Base-by-base conservation (phyloP, 2,888 invertebrate genomes). In the Drosophila nigritarsus region DNA sequence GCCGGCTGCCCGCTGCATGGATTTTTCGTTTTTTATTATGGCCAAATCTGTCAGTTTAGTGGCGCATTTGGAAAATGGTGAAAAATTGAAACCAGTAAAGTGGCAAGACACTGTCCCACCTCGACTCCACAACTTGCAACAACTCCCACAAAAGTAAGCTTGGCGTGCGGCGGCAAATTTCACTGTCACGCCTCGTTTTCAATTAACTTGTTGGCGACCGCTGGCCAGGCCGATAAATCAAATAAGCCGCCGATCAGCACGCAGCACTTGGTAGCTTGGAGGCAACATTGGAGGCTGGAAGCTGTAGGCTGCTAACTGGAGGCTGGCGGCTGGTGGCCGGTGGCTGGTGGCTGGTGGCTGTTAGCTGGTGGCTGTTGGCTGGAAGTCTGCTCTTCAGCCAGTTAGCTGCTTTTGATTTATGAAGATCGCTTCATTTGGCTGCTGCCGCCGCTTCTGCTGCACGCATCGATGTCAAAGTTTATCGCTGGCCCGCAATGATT, bases 31-130 rank as follows among this genome's bases (percentile, higher is more conserved):
- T 88, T 88, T 88, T 87, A 88, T 86, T 86, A 86, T 86, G 88
- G 88, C 88, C 90, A 86, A 89, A 89, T 87, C 90, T 86, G 90
- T 89, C 90, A 89, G 90, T 89, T 86, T 86, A 86, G 90, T 76
- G 86, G 85, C 85, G 86, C 86, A 86, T 89, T 89, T 86, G 89
- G 85, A 85, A 85, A 85, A 84, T 89, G 87, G 68, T 66, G 72
- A 67, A 73, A 73, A 80, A 73, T 73, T 73, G 77, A 67, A 70
- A 60, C 63, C 65, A 78, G 71, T 61, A 56, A 75, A 73, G 69
- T 59, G 65, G 40, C 55, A n/a, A 55, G 55, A 38, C 38, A 38
- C 18, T 15, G 59, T 34, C 65, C 49, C 63, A 55, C 74, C 69
- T 8, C 27, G 15, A 18, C 51, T n/a, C 27, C 20, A 18, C 49